phyloP scores from a whole-genome alignment of 1,140 invertebrate species.

The Cyphomyrmex costatus region DNA sequence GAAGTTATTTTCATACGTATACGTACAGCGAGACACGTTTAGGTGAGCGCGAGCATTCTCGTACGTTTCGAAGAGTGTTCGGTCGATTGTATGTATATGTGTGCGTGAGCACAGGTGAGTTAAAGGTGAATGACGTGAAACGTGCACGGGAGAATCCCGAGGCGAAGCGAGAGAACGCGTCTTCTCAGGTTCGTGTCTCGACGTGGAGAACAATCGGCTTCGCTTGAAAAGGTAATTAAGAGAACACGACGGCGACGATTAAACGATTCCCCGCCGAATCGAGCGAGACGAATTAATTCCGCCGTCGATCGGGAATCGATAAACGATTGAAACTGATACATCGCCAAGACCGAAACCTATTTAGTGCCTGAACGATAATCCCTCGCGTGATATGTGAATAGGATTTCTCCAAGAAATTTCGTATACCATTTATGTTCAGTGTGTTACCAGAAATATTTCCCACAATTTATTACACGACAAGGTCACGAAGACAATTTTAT shows the following conservation, averaged over 20 bases:
- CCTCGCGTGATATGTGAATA: constrained; percentile 6
- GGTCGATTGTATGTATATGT: not conserved
- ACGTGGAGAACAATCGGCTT: constrained; percentile 69
- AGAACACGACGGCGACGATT: constrained; percentile 72
- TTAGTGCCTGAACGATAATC: constrained; percentile 64
- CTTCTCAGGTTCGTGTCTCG: constrained; percentile 56
- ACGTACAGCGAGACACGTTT: not conserved
- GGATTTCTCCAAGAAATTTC: not conserved
- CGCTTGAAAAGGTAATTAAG: constrained; percentile 75
- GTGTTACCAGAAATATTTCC: constrained; percentile 32
- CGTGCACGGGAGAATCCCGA: constrained; percentile 41
- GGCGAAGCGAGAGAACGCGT: constrained; percentile 47
- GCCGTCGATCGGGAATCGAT: constrained; percentile 68
- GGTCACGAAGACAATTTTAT: constrained; percentile 27
- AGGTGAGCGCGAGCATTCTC: not conserved
- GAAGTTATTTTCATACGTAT: not conserved
- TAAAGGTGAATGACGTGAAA: constrained; percentile 70
- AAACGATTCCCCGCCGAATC: constrained; percentile 70
- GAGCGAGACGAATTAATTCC: constrained; percentile 74
- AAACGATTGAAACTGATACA: constrained; percentile 65
- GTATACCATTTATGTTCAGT: not conserved
- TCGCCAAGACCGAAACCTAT: constrained; percentile 24
- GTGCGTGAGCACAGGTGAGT: constrained; percentile 62
- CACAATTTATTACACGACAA: constrained; percentile 39
- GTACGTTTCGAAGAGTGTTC: constrained; percentile 12